A percentile compares a stretch with the other conserved stretches of the same genome.
phyloP scores from a whole-genome alignment of 2,888 invertebrate species.

The Sturmia bella region DNA sequence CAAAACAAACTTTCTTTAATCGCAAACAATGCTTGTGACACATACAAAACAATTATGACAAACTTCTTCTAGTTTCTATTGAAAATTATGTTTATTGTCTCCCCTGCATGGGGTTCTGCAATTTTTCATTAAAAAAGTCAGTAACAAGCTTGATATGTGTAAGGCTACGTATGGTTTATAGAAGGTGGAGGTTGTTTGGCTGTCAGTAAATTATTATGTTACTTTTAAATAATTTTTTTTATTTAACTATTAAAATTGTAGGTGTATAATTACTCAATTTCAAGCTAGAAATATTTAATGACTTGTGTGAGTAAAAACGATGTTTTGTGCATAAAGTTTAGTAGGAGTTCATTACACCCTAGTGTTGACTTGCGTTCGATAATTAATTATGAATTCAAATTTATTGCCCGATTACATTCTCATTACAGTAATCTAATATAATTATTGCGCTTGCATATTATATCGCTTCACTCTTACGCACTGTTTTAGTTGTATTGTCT shows the following conservation, averaged over 20 bases:
- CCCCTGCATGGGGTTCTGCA: constrained; percentile 25
- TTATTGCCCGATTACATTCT: not conserved
- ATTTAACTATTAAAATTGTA: constrained; percentile 55
- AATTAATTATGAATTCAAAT: constrained; percentile 50
- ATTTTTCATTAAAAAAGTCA: constrained; percentile 2
- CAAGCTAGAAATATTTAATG: constrained; percentile 67
- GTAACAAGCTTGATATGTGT: constrained; percentile 9
- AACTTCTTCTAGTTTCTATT: constrained; percentile 26
- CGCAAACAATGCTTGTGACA: not conserved
- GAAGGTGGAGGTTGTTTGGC: constrained; percentile 12
- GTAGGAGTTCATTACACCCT: constrained; percentile 43
- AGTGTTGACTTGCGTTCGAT: constrained; percentile 18
- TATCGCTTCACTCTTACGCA: too few relatives aligned
- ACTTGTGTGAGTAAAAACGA: constrained; percentile 42
- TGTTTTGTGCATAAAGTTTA: not conserved
- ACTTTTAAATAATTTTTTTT: constrained; percentile 37
- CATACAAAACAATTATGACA: constrained; percentile 20
- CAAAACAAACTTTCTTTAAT: constrained; percentile 31
- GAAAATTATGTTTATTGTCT: constrained; percentile 15
- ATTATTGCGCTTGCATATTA: too few relatives aligned
- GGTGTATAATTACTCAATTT: constrained; percentile 68
- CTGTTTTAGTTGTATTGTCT: too few relatives aligned
- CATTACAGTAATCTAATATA: not conserved
- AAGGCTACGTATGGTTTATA: not conserved
- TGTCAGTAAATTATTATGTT: constrained; percentile 25